Evolutionary conservation across 1,140 invertebrate genomes (phyloP), one percentile per base, ranked within the genome.

Genomic region (Subanguina moxae): DNA sequence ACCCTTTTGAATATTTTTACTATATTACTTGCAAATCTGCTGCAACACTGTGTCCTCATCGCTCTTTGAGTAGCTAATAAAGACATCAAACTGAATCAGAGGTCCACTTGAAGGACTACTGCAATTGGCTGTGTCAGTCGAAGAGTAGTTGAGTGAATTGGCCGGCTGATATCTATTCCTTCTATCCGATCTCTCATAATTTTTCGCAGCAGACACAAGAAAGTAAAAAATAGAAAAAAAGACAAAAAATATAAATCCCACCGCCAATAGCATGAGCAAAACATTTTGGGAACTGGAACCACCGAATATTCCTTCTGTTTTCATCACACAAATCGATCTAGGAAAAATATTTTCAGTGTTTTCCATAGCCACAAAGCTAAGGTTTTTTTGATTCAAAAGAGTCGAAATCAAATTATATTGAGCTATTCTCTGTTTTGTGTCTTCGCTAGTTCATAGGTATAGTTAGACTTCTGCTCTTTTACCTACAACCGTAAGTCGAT

Each of bases 81-180:
- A 81, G 13, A 75, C 67, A 46, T 81, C 76, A 62, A 65, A 79
- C 17, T 67, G 48, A 25, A 78, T 59, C 0, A 77, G 32, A n/a
- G 74, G 73, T 17, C 68, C 46, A 71, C 27, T 25, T 17, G 68
- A 30, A 15, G 69, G 71, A 56, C 69, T 71, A 5, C 66, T 57
- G 19, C 65, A 65, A 15, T 68, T 68, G 3, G 77, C 75, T 0
- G 76, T 67, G 17, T 61, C 65, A 32, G 65, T 64, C 5, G 76
- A 78, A 30, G 75, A 78, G 48, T 7, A 52, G 63, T 76, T 75
- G 28, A 78, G 43, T 11, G 78, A 81, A 19, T 64, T 62, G 5
- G 69, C 68, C 58, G 79, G 78, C 28, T 78, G 78, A 70, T 78
- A 78, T 52, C 76, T 66, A 19, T 70, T 68, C 65, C 13, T 21